These are phyloP conservation scores for Tauraco hartlaubi DNA, from an alignment of 2,797 vertebrate genomes.

Conservation along the genomic window DNA sequence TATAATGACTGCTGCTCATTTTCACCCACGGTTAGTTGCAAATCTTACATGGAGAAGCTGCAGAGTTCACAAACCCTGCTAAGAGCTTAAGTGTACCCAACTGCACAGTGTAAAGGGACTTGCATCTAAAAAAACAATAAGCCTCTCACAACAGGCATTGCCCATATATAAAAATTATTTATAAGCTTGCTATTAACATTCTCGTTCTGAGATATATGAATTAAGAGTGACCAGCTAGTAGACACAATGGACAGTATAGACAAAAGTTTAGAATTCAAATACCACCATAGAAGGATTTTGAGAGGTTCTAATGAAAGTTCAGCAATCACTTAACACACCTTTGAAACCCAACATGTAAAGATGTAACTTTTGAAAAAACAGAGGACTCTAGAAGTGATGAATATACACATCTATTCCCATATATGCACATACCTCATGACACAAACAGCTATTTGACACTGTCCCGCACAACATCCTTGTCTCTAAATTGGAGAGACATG, in stretches of 20 bases:
- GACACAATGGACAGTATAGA: neutral
- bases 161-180: neutral
- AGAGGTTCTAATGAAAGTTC: neutral
- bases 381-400: neutral
- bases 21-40: neutral
- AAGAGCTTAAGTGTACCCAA: neutral
- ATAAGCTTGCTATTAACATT: neutral
- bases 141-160: neutral
- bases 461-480: no score
- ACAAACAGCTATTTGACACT: neutral
- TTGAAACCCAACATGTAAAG: neutral
- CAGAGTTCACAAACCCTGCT: neutral
- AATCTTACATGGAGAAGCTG: neutral
- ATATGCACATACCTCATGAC: neutral
- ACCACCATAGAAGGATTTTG: neutral
- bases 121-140: neutral
- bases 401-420: neutral
- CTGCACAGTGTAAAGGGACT: neutral
- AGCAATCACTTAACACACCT: neutral
- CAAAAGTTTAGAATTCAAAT: neutral
- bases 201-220: neutral
- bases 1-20: neutral
- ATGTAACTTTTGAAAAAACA: neutral
- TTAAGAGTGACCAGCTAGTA: neutral
- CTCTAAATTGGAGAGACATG: no score